Percentiles rank a stretch among this genome's conserved stretches.
Evolutionary conservation across 1,140 invertebrate genomes (phyloP).

Genomic region (Nasonia vitripennis): DNA sequence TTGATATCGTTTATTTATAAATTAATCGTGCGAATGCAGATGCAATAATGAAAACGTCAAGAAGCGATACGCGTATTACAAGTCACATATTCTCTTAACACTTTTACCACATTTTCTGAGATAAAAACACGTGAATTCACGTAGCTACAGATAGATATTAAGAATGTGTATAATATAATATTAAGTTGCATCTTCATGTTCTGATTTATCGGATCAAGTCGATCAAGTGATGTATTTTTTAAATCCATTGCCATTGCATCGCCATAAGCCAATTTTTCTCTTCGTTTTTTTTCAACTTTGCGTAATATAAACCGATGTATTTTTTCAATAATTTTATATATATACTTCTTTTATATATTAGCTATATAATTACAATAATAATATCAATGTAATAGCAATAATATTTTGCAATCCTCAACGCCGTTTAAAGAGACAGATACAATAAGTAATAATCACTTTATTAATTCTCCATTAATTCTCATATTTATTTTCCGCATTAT

Average conservation of each 20-base stretch:
- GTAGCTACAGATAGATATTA: conserved; percentile 70
- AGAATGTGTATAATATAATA: conserved; percentile 65
- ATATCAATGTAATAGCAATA: conserved; percentile 68
- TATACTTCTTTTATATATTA: conserved; percentile 64
- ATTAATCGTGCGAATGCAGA: conserved; percentile 75
- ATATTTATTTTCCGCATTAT: conserved; percentile 57
- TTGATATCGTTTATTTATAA: conserved; percentile 76
- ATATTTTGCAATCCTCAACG: conserved; percentile 70
- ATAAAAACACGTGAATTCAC: conserved; percentile 68
- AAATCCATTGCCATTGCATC: conserved; percentile 50
- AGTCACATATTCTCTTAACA: conserved; percentile 70
- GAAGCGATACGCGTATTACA: conserved; percentile 74
- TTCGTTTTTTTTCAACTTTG: conserved; percentile 46
- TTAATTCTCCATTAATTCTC: conserved; percentile 56
- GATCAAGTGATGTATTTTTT: conserved; percentile 46
- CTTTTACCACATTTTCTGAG: conserved; percentile 63
- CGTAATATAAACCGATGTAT: conserved; percentile 48
- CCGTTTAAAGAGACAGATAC: conserved; percentile 66
- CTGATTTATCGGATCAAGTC: conserved; percentile 51
- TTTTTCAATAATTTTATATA: conserved; percentile 52
- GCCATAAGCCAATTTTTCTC: conserved; percentile 46
- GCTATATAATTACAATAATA: conserved; percentile 72
- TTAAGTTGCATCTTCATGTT: conserved; percentile 67
- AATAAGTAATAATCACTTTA: conserved; percentile 61
- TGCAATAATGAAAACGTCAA: conserved; percentile 76